phyloP scores from a whole-genome alignment of 2,113 vertebrate species.

The Colinus virginianus region DNA sequence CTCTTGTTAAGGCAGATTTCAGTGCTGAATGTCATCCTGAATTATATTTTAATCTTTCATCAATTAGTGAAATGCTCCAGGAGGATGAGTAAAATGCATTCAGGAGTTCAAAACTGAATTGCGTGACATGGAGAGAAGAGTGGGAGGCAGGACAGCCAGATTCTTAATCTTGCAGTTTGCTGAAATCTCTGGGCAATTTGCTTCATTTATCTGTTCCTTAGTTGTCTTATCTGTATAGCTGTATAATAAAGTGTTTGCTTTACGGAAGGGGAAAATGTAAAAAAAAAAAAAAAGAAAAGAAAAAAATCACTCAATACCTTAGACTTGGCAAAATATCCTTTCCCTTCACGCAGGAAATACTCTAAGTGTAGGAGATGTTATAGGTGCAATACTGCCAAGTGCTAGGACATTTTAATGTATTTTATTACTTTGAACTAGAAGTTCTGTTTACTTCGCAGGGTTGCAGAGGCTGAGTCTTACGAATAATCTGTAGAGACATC shows the following conservation, averaged over 20 bases:
- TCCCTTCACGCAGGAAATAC: neutral
- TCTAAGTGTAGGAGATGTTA: neutral
- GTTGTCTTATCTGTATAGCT: neutral
- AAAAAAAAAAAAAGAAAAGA: neutral
- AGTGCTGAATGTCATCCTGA: constrained; percentile 50
- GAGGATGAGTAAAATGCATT: constrained; percentile 45
- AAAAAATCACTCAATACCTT: neutral
- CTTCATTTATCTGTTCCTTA: neutral
- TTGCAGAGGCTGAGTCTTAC: neutral
- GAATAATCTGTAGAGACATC: neutral
- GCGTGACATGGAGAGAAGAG: neutral
- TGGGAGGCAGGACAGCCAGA: neutral
- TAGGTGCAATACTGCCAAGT: neutral
- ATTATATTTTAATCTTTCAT: constrained; percentile 61
- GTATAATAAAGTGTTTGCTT: neutral
- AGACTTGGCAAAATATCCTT: neutral
- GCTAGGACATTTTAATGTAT: neutral
- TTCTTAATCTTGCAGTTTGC: neutral
- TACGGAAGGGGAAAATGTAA: neutral
- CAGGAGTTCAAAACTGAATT: constrained; percentile 16
- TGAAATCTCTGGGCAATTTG: neutral
- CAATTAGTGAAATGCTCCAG: constrained; percentile 55
- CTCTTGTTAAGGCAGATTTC: constrained; percentile 56
- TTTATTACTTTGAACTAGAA: neutral
- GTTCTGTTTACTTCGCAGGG: constrained; percentile 7